These are phyloP conservation scores for Psococerastis gibbosa DNA, from an alignment of 2,888 invertebrate species.

Conservation along the genomic window DNA sequence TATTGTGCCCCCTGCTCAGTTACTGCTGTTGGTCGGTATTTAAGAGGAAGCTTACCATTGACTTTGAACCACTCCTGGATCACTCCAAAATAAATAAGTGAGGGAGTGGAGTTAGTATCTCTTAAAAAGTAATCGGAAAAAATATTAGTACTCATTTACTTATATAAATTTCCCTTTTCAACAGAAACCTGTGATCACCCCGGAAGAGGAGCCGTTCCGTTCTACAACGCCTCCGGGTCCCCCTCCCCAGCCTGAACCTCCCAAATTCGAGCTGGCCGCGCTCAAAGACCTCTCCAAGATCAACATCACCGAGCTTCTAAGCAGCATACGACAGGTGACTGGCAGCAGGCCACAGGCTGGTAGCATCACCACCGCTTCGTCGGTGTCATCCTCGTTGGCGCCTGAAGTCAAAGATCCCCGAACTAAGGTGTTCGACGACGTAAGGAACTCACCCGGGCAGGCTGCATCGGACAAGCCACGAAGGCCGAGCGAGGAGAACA, in stretches of 20 bases:
- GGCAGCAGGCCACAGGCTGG: neutral
- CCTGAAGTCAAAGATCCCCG: slow-evolving; percentile 5
- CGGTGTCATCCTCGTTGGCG: neutral
- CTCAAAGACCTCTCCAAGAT: slow-evolving; percentile 43
- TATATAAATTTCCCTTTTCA: no score
- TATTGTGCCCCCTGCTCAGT: no score
- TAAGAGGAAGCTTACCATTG: no score
- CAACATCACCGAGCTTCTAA: slow-evolving; percentile 47
- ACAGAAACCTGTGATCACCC: no score
- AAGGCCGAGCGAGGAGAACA: slow-evolving; percentile 1
- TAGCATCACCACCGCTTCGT: neutral
- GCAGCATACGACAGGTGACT: slow-evolving; percentile 18
- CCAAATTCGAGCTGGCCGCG: slow-evolving; percentile 20
- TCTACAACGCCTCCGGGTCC: slow-evolving; percentile 23
- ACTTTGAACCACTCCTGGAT: no score
- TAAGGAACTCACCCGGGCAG: neutral
- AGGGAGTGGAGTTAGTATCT: no score
- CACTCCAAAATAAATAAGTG: no score
- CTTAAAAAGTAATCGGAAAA: no score
- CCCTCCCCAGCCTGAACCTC: slow-evolving; percentile 26
- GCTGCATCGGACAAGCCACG: neutral
- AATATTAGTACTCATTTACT: no score
- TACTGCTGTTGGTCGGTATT: no score
- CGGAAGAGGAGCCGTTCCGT: no score
- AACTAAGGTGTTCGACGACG: neutral